phyloP scores from a whole-genome alignment of 1,140 invertebrate species.

The Seison nebaliae region DNA sequence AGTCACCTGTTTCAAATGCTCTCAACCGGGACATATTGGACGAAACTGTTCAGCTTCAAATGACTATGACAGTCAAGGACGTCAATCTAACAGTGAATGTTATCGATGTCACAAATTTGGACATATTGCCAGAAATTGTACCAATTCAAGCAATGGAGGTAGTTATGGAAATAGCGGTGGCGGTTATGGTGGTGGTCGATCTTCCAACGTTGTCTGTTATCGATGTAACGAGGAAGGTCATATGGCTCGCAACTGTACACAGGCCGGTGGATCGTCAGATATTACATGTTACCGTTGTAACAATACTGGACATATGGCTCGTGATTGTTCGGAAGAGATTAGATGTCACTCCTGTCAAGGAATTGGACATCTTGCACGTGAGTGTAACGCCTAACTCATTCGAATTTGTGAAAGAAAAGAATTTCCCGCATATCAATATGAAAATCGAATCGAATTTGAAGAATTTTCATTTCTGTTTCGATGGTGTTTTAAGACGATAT shows the following conservation, averaged over 20 bases:
- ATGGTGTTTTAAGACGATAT: too few species aligned
- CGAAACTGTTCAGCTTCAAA: not conserved
- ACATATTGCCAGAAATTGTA: conserved; percentile 67
- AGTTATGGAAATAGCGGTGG: not conserved
- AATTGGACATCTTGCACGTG: too few species aligned
- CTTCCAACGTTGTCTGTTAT: conserved; percentile 18
- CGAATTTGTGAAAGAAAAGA: too few species aligned
- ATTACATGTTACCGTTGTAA: conserved; percentile 68
- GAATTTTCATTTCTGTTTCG: too few species aligned
- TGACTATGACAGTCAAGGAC: not conserved
- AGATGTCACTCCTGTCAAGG: conserved; percentile 15
- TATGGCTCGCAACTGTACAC: conserved; percentile 31
- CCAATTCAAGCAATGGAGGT: not conserved
- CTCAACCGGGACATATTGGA: not conserved
- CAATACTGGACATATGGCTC: conserved; percentile 61
- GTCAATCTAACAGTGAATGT: conserved; percentile 12
- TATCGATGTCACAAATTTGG: conserved; percentile 78
- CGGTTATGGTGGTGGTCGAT: not conserved
- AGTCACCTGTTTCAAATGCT: not conserved
- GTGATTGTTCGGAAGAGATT: conserved; percentile 55
- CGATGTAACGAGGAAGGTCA: conserved; percentile 29
- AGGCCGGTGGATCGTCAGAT: conserved; percentile 4
- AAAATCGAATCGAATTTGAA: too few species aligned
- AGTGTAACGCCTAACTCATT: too few species aligned
- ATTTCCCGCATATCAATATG: too few species aligned